A percentile compares a stretch with the other conserved stretches of the same genome.
These are phyloP conservation scores for Meloidogyne hapla DNA, from an alignment of 1,140 invertebrate species.

Conservation along the genomic window DNA sequence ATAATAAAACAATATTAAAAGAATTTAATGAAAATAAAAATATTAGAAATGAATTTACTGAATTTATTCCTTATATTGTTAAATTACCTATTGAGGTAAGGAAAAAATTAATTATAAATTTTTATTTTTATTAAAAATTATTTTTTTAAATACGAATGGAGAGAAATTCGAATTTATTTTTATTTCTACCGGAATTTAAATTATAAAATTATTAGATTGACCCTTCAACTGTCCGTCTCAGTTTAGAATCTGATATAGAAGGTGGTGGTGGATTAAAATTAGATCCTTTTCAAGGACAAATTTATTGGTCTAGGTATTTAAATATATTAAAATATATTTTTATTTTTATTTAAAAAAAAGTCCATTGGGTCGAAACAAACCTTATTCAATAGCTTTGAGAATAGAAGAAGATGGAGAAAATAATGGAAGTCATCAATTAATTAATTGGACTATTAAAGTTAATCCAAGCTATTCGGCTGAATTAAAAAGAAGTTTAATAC, in stretches of 20 bases:
- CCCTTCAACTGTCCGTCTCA: neutral
- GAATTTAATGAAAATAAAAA: neutral
- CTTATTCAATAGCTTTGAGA: conserved; percentile 9
- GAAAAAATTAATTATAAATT: neutral
- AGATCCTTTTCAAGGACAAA: neutral
- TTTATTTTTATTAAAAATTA: too few relatives aligned
- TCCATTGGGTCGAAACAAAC: conserved; percentile 12
- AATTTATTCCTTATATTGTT: conserved; percentile 10
- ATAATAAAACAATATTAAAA: conserved; percentile 7
- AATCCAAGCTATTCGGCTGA: conserved; percentile 26
- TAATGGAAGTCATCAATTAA: neutral
- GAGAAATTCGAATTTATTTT: too few relatives aligned
- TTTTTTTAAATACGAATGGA: too few relatives aligned
- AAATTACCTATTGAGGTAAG: conserved; percentile 22
- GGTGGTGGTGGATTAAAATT: neutral
- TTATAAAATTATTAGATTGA: neutral
- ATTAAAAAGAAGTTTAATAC: neutral
- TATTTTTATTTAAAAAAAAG: neutral
- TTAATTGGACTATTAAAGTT: conserved; percentile 21
- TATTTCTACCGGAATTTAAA: too few relatives aligned
- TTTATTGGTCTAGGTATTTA: conserved; percentile 15
- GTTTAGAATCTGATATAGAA: conserved; percentile 16
- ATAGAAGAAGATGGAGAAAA: neutral
- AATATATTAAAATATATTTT: neutral
- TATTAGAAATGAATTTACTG: neutral